Evolutionary conservation across 2,888 invertebrate genomes (phyloP).

Genomic region (Pandemis cinnamomeana): DNA sequence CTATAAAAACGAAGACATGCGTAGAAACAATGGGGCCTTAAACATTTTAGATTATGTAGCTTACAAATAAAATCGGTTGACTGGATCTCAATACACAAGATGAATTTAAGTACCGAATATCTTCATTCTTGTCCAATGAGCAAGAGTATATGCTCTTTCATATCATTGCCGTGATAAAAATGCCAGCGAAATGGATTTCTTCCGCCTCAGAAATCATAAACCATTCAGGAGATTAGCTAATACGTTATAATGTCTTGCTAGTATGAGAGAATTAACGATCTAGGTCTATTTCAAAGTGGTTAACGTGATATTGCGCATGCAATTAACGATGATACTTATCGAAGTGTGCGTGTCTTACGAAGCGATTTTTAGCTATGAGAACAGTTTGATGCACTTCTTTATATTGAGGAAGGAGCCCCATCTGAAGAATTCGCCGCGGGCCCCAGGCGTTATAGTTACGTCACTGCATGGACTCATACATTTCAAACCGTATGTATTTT

Average conservation of each 20-base stretch:
- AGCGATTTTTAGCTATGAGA: too few relatives aligned
- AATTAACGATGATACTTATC: too few relatives aligned
- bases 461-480: too few relatives aligned
- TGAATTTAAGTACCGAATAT: constrained; percentile 3
- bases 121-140: constrained; percentile 8
- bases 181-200: background rate
- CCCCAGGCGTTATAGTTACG: too few relatives aligned
- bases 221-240: background rate
- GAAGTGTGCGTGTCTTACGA: too few relatives aligned
- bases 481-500: too few relatives aligned
- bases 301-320: background rate
- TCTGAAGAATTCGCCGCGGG: too few relatives aligned
- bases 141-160: background rate
- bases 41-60: background rate
- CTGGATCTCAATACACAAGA: background rate
- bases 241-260: background rate
- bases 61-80: background rate
- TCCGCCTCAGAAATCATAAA: constrained; percentile 4
- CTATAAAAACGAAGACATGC: too few relatives aligned
- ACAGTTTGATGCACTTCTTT: too few relatives aligned
- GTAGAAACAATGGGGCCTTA: too few relatives aligned
- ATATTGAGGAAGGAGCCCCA: too few relatives aligned
- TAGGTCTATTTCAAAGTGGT: background rate
- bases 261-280: background rate
- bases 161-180: background rate